These are phyloP conservation scores for Ceratosolen solmsi DNA, from an alignment of 1,140 invertebrate species.

Conservation along the genomic window DNA sequence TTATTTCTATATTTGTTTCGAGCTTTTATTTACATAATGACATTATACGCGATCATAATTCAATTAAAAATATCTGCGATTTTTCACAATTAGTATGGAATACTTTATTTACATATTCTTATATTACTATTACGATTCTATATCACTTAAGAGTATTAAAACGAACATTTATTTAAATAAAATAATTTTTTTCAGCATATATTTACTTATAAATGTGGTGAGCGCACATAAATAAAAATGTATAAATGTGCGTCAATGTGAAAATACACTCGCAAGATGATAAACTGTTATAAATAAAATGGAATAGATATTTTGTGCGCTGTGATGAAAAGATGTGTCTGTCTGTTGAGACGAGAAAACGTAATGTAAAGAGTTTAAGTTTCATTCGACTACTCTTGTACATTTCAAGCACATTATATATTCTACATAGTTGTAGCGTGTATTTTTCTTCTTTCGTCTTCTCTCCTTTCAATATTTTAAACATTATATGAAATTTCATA, in stretches of 20 bases:
- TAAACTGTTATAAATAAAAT: not conserved
- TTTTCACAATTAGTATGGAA: too few species aligned
- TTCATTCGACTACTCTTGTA: not conserved
- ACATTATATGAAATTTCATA: not conserved
- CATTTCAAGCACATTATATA: slow-evolving; percentile 5
- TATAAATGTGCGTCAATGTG: not conserved
- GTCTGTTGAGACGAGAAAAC: slow-evolving; percentile 13
- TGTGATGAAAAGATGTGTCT: slow-evolving; percentile 5
- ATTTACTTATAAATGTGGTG: slow-evolving; percentile 23
- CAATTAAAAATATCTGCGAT: too few species aligned
- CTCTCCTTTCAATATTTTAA: not conserved
- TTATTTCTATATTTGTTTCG: too few species aligned
- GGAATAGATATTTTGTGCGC: slow-evolving; percentile 29
- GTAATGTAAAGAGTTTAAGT: slow-evolving; percentile 19
- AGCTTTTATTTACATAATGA: too few species aligned
- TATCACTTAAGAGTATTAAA: too few species aligned
- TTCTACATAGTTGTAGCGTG: slow-evolving; percentile 16
- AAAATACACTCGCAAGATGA: slow-evolving; percentile 14
- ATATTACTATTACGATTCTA: too few species aligned
- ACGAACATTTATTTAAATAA: slow-evolving; percentile 25
- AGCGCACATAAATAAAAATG: not conserved
- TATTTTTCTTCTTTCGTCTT: not conserved
- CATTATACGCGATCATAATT: too few species aligned
- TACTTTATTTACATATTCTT: too few species aligned
- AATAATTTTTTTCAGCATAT: slow-evolving; percentile 33